Base-by-base conservation (phyloP, 2,113 vertebrate species). In the Pterocles burchelli region DNA sequence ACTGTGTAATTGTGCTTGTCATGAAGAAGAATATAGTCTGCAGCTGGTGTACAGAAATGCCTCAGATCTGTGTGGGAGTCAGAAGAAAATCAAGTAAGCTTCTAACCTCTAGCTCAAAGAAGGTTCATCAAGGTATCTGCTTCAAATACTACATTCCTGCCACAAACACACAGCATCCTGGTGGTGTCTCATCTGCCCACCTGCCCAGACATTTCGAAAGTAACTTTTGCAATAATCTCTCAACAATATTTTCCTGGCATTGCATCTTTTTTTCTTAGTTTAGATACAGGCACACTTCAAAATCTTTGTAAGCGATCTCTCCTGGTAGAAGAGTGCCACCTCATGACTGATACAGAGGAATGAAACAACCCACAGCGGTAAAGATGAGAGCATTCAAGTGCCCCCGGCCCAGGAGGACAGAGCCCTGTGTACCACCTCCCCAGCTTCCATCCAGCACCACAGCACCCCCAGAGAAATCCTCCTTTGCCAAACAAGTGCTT, bases 301-400 rank as follows among this genome's bases (percentile, higher is more conserved):
- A 62, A 82, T 7, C 58, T 14, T 11, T 45, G 48, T 14, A 11
- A 76, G 33, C 33, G 28, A 17, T 75, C 57, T 95, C 82, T 95
- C 55, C 85, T 49, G 88, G 95, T 96, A 72, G 43, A 96, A 96
- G 82, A 96, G 84, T 96, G 96, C 96, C 96, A 95, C 93, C 92
- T 96, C 76, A 96, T 93, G 96, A 87, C 95, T 89, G 94, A 25
- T 78, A 61, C 4, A 24, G 83, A 55, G 88, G 88, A 83, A 43
- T 61, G 82, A 76, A 77, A 33, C 3, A 11, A 45, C n/a, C 19
- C 41, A 3, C 45, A 55, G 70, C 12, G 1, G 62, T 28, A 80
- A 51, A 46, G 46, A 72, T 48, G 73, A 43, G 48, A 48, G 25
- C 21, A 2, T 21, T 34, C 22, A 11, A 54, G 11, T 7, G 20